phyloP scores from a whole-genome alignment of 2,888 invertebrate genomes.

The Leucozona laternaria region DNA sequence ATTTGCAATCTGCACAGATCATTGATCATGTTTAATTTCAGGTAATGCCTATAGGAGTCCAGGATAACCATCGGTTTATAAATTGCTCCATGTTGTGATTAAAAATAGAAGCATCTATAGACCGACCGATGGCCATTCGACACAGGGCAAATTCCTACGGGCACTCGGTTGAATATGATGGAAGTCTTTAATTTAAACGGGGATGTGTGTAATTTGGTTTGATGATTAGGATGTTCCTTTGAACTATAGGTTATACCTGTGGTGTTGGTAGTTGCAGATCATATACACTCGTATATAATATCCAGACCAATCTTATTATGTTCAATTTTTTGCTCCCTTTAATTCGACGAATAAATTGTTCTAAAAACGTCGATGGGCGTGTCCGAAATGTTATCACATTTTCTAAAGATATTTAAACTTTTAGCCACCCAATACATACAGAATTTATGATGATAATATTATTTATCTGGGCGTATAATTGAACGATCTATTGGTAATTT shows the following conservation, averaged over 20 bases:
- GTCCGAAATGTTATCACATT: constrained; percentile 59
- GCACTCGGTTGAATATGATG: constrained; percentile 41
- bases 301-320: constrained; percentile 51
- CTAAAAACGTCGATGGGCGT: constrained; percentile 44
- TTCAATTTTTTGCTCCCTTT: neutral
- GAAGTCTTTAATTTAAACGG: constrained; percentile 58
- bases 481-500: neutral
- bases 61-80: constrained; percentile 71
- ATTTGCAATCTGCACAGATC: constrained; percentile 75
- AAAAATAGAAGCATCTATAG: constrained; percentile 60
- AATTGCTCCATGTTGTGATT: constrained; percentile 73
- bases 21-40: constrained; percentile 75
- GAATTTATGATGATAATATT: neutral
- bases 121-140: neutral
- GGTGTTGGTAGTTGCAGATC: constrained; percentile 33
- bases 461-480: neutral
- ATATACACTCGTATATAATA: constrained; percentile 3
- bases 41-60: constrained; percentile 66
- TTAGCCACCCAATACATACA: constrained; percentile 20
- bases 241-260: constrained; percentile 19
- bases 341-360: constrained; percentile 37
- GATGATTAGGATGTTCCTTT: constrained; percentile 63
- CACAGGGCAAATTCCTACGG: constrained; percentile 4
- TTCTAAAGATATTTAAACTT: constrained; percentile 7
- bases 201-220: constrained; percentile 68